Evolutionary conservation across 1,140 invertebrate genomes (phyloP).

Genomic region (Propsilocerus akamusi): DNA sequence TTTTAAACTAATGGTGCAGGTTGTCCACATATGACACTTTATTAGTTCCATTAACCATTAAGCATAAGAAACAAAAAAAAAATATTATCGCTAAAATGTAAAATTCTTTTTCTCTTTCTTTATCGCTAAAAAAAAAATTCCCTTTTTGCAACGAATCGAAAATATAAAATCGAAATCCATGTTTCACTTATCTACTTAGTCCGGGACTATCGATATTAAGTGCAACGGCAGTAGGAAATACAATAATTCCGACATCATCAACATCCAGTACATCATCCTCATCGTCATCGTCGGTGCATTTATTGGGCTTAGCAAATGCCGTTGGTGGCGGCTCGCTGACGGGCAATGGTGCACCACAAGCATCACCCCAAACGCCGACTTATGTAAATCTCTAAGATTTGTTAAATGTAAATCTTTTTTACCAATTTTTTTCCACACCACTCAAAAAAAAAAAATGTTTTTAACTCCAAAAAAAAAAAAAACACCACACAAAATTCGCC

Average conservation of each 20-base stretch:
- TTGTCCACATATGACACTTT: too few relatives aligned
- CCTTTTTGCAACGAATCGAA: background rate
- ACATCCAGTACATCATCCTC: slow-evolving; percentile 23
- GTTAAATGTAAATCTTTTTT: slow-evolving; percentile 4
- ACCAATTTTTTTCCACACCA: too few relatives aligned
- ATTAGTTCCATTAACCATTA: background rate
- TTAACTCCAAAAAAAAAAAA: too few relatives aligned
- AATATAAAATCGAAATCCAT: background rate
- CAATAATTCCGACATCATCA: slow-evolving; percentile 13
- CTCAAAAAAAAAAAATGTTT: too few relatives aligned
- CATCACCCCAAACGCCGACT: slow-evolving; percentile 74
- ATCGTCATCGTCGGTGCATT: slow-evolving; percentile 19
- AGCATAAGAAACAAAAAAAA: slow-evolving; percentile 5
- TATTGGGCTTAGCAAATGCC: slow-evolving; percentile 35
- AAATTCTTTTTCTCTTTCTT: slow-evolving; percentile 6
- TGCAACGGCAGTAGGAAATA: slow-evolving; percentile 8
- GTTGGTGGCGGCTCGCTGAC: slow-evolving; percentile 31
- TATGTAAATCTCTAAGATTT: slow-evolving; percentile 70
- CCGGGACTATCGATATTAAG: slow-evolving; percentile 8
- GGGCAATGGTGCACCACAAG: slow-evolving; percentile 38
- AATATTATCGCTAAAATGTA: background rate
- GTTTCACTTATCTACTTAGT: too few relatives aligned
- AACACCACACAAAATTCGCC: too few relatives aligned
- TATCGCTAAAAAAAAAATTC: background rate
- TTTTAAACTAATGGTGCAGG: too few relatives aligned